phyloP scores from a whole-genome alignment of 2,797 vertebrate genomes.

The Triplophysa bombifrons region DNA sequence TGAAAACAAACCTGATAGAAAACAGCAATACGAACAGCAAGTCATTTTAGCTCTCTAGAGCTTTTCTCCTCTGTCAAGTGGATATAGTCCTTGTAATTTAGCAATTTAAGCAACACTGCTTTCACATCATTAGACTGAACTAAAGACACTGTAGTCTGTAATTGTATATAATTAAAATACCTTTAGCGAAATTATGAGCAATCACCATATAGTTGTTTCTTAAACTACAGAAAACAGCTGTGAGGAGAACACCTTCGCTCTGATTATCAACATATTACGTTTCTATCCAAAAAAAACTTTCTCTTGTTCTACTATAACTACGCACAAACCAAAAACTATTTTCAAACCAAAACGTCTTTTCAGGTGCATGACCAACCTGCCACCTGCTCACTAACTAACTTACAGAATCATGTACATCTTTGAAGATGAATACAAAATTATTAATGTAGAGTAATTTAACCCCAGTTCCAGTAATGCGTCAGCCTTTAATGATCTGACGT shows the following conservation, averaged over 20 bases:
- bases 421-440: background rate
- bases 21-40: background rate
- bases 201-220: background rate
- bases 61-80: background rate
- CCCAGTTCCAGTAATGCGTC: constrained; percentile 34
- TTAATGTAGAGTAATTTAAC: constrained; percentile 26
- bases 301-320: background rate
- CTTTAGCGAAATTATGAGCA: constrained; percentile 26
- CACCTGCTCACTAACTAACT: background rate
- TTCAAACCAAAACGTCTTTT: background rate
- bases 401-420: background rate
- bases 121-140: constrained; percentile 10
- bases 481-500: constrained; percentile 42
- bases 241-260: background rate
- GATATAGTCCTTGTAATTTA: background rate
- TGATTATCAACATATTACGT: constrained; percentile 3
- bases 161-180: constrained; percentile 29
- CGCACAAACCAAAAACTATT: background rate
- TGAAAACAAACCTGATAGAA: background rate
- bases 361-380: background rate
- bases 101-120: constrained; percentile 6
- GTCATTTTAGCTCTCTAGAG: background rate
- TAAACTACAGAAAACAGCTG: background rate
- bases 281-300: background rate
- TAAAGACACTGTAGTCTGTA: constrained; percentile 13